These are phyloP conservation scores for Rutpela maculata DNA, from an alignment of 2,888 invertebrate species.

Conservation along the genomic window DNA sequence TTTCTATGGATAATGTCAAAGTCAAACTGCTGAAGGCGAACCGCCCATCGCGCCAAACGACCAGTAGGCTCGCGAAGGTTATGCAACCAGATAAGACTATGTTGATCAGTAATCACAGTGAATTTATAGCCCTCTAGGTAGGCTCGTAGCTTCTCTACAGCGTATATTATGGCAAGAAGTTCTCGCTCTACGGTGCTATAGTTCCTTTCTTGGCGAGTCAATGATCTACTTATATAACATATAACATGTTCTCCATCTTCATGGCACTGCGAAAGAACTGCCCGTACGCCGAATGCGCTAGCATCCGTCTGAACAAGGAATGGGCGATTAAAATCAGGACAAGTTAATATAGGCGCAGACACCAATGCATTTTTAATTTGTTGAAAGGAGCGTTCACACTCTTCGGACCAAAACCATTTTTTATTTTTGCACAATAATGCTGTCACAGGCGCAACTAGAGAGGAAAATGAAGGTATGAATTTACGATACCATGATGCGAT, in stretches of 20 bases:
- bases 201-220: not conserved
- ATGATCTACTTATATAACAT: not conserved
- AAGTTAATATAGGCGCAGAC: not conserved
- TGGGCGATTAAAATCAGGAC: not conserved
- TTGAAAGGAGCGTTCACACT: not conserved
- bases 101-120: slow-evolving; percentile 58
- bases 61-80: slow-evolving; percentile 35
- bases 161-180: not conserved
- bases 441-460: too few species aligned
- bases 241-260: not conserved
- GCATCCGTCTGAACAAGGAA: not conserved
- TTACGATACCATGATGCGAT: too few species aligned
- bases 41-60: slow-evolving; percentile 40
- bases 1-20: slow-evolving; percentile 52
- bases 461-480: too few species aligned
- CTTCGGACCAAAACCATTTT: not conserved
- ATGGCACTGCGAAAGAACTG: not conserved
- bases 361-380: not conserved
- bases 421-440: not conserved
- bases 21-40: slow-evolving; percentile 47
- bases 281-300: not conserved
- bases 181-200: not conserved
- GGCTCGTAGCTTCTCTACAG: not conserved
- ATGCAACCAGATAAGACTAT: slow-evolving; percentile 54
- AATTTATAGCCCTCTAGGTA: not conserved